These are phyloP conservation scores for Ceyx melanurus DNA, from an alignment of 2,113 vertebrate genomes.

Conservation along the genomic window DNA sequence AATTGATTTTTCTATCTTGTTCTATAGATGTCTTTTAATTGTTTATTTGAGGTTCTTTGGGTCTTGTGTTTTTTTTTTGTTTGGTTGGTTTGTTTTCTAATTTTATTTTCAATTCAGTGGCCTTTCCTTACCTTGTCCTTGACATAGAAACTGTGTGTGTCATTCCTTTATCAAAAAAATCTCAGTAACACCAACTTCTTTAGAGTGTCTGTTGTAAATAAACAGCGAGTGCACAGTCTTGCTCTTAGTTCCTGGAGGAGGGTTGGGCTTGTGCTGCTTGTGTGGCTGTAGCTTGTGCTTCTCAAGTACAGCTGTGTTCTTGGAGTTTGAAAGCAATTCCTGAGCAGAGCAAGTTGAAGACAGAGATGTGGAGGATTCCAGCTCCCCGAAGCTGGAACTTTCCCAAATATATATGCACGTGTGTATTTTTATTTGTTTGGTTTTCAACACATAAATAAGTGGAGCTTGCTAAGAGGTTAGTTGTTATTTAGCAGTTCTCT, in stretches of 20 bases:
- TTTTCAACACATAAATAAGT: neutral
- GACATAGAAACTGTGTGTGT: neutral
- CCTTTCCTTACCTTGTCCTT: neutral
- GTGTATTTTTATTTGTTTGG: neutral
- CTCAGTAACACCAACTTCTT: neutral
- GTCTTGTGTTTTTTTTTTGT: too few relatives aligned
- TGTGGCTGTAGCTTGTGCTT: neutral
- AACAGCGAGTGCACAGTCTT: neutral
- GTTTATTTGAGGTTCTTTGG: too few relatives aligned
- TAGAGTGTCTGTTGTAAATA: neutral
- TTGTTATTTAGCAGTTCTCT: neutral
- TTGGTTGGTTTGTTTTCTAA: neutral
- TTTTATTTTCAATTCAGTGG: neutral
- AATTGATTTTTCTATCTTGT: neutral
- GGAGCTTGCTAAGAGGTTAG: neutral
- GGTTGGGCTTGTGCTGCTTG: neutral
- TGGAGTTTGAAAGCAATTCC: neutral
- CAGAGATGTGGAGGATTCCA: accelerated
- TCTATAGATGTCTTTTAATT: neutral
- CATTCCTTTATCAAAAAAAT: neutral
- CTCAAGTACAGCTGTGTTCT: neutral
- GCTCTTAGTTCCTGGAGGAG: neutral
- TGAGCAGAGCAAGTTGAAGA: neutral
- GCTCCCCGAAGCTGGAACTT: neutral
- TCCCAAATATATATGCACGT: neutral